Percentiles rank a stretch among this genome's conserved stretches.
phyloP scores from a whole-genome alignment of 2,113 vertebrate genomes.

The Numida meleagris region DNA sequence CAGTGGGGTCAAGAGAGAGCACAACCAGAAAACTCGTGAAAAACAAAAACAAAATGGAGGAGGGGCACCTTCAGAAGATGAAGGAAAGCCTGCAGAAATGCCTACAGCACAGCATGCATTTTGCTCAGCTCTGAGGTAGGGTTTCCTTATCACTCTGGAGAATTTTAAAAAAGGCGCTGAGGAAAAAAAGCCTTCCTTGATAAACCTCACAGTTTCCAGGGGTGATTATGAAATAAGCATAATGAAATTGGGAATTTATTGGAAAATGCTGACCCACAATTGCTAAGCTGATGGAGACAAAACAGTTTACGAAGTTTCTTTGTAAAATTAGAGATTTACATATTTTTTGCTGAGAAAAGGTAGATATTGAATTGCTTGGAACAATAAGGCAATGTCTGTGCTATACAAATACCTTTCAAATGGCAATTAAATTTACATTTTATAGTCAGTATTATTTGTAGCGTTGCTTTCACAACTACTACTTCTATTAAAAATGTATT shows the following conservation, averaged over 20 bases:
- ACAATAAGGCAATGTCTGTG: not conserved
- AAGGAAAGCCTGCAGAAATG: conserved; percentile 72
- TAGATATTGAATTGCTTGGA: not conserved
- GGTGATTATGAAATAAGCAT: not conserved
- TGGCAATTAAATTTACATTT: not conserved
- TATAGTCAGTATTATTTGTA: not conserved
- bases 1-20: conserved; percentile 50
- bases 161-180: conserved; percentile 10
- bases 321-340: not conserved
- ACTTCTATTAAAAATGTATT: not conserved
- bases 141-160: conserved; percentile 57
- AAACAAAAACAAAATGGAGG: conserved; percentile 69
- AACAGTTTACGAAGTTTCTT: not conserved
- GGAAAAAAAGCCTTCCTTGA: conserved; percentile 53
- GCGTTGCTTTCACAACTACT: not conserved
- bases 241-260: not conserved
- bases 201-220: conserved; percentile 19
- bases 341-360: not conserved
- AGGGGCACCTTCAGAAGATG: conserved; percentile 34
- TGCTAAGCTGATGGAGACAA: not conserved
- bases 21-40: conserved; percentile 51
- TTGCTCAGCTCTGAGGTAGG: conserved; percentile 73
- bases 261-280: not conserved
- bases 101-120: conserved; percentile 63
- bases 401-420: not conserved